Evolutionary conservation across 2,888 invertebrate species (phyloP).

Genomic region (Papilio gigon): DNA sequence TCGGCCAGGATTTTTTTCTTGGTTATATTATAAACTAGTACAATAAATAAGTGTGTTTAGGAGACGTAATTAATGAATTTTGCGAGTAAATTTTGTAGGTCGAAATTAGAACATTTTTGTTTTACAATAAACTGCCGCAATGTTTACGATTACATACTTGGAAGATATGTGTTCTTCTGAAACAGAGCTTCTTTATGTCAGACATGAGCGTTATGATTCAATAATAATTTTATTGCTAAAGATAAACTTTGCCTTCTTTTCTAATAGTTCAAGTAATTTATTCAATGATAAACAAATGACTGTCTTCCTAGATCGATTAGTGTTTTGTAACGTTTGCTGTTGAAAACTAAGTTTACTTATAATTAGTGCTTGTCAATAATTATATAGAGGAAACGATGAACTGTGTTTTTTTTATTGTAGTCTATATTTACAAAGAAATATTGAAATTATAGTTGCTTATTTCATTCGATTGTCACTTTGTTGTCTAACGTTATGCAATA

Average conservation of each 20-base stretch:
- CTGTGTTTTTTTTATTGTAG: background rate
- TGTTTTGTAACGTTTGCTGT: background rate
- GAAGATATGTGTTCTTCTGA: too few species aligned
- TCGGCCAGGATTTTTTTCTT: too few species aligned
- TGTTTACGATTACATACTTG: too few species aligned
- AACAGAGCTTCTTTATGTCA: background rate
- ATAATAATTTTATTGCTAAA: background rate
- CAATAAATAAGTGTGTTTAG: too few species aligned
- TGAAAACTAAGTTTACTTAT: background rate
- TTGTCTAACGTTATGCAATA: slow-evolving; percentile 34
- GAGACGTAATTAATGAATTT: too few species aligned
- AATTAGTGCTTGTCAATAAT: background rate
- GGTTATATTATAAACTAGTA: too few species aligned
- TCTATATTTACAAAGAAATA: slow-evolving; percentile 11
- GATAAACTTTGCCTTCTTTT: slow-evolving; percentile 3
- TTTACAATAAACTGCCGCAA: too few species aligned
- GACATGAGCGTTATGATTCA: background rate
- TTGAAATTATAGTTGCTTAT: background rate
- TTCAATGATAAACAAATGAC: slow-evolving; percentile 11
- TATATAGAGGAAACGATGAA: background rate
- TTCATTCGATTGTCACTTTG: slow-evolving; percentile 1
- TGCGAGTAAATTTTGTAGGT: too few species aligned
- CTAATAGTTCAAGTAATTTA: slow-evolving; percentile 10
- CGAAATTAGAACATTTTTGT: too few species aligned
- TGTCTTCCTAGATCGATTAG: slow-evolving; percentile 15